Base-by-base conservation (phyloP, 2,888 invertebrate species). In the Tenthredo amoena region DNA sequence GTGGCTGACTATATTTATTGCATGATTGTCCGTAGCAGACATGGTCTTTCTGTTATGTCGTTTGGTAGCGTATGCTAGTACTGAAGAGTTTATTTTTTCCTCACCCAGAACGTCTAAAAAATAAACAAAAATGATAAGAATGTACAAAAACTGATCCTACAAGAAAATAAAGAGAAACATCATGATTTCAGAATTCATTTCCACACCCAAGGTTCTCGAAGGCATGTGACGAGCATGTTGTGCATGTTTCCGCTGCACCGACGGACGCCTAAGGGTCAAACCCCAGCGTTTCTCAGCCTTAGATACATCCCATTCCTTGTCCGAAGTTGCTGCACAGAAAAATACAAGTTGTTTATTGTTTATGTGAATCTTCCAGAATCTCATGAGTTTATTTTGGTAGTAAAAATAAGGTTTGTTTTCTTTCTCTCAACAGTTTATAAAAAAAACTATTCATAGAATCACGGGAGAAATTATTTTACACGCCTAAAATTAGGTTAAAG, bases 1-100 rank as follows among this genome's bases (percentile, higher is more conserved):
- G 93, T 95, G 96, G 58, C 94, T 94, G 9, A 96, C 95, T 87
- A 97, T 96, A 88, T 95, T 94, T 84, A 95, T 94, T 0, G 96
- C 96, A 90, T 96, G 95, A 86, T 94, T 92, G 65, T 95, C 94
- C 0, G 91, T 86, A 76, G 88, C 88, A 72, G 87, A 87, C 40
- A 86, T 76, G 79, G 82, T 72, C 34, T 85, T 72, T 85, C 83
- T 87, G 34, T 86, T 84, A 3, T 84, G 50, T 65, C 87, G 37
- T 12, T 86, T 40, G 7, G 86, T 50, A 43, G 86, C 85, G 58
- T 87, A 85, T 9, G 86, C 86, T 47, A 88, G 84, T 47, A 85
- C 55, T 1, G 87, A 79, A 9, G 55, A 18, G 58, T 85, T 71
- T n/a, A 43, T 31, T 40, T 58, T 84, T 31, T 83, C 79, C 65